Conservation (phyloP, 2,113 vertebrate species). For the Gymnogyps californianus region DNA sequence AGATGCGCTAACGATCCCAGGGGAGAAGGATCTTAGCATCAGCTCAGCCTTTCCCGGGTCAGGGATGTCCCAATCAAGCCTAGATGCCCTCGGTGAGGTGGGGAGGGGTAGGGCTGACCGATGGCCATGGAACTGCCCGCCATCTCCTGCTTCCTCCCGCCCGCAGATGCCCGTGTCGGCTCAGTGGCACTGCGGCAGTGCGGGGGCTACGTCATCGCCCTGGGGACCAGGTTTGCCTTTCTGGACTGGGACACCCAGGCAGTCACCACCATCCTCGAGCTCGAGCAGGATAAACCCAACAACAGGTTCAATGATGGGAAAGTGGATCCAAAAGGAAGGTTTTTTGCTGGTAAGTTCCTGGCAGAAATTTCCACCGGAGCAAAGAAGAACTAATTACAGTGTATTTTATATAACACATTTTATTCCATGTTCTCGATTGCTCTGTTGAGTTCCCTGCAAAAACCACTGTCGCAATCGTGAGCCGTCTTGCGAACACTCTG, state of each 20-base stretch:
- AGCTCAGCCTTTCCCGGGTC: rapidly evolving
- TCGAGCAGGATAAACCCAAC: conserved; percentile 72
- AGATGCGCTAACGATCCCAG: not conserved
- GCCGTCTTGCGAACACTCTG: not conserved
- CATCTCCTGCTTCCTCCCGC: not conserved
- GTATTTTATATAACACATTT: not conserved
- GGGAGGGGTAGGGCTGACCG: not conserved
- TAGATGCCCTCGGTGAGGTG: rapidly evolving
- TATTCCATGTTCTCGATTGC: not conserved
- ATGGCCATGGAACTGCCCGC: rapidly evolving
- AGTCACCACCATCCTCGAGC: conserved; percentile 40
- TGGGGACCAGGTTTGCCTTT: conserved; percentile 72
- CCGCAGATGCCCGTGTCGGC: conserved; percentile 61
- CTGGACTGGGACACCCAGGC: conserved; percentile 72
- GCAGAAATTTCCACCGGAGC: not conserved
- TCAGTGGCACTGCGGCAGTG: conserved; percentile 64
- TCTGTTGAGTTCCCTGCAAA: not conserved
- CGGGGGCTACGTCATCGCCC: conserved; percentile 66
- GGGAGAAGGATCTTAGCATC: not conserved
- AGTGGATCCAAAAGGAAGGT: conserved; percentile 78
- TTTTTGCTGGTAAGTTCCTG: conserved; percentile 73
- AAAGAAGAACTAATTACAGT: not conserved
- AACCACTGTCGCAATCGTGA: rapidly evolving
- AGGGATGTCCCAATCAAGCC: not conserved
- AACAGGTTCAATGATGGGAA: conserved; percentile 84